Percentiles rank a stretch among this genome's conserved stretches.
Conservation (phyloP, 2,888 invertebrate species). For the Nyleta sp. region DNA sequence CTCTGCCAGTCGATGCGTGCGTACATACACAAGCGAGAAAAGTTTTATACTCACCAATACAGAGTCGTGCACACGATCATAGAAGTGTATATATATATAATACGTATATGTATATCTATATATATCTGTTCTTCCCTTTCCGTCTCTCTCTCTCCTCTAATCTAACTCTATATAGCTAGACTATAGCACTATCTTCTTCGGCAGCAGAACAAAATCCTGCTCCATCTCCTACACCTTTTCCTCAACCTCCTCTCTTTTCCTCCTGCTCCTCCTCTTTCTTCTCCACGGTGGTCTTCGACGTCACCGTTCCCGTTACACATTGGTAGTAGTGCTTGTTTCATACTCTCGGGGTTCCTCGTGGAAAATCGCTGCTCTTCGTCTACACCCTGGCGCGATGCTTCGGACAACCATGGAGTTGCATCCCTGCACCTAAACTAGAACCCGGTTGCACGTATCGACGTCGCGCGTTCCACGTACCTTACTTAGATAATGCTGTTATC, state of each 20-base stretch:
- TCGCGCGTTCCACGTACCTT: too few relatives aligned
- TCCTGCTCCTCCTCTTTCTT: slow-evolving; percentile 67
- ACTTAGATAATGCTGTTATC: too few relatives aligned
- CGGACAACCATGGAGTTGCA: slow-evolving; percentile 71
- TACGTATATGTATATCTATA: too few relatives aligned
- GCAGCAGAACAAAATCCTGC: slow-evolving; percentile 72
- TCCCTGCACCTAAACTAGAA: slow-evolving; percentile 60
- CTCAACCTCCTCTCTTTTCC: slow-evolving; percentile 65
- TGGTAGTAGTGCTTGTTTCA: slow-evolving; percentile 73
- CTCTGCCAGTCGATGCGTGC: slow-evolving; percentile 76
- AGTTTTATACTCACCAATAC: slow-evolving; percentile 81
- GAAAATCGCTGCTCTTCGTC: slow-evolving; percentile 76
- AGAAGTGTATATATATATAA: too few relatives aligned
- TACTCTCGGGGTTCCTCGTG: slow-evolving; percentile 77
- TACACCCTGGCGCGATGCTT: slow-evolving; percentile 73
- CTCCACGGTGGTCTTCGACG: slow-evolving; percentile 60
- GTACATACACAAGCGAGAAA: slow-evolving; percentile 79
- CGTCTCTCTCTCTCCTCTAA: slow-evolving; percentile 72
- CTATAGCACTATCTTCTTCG: slow-evolving; percentile 70
- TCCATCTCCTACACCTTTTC: slow-evolving; percentile 67
- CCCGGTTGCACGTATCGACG: slow-evolving; percentile 44
- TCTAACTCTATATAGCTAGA: slow-evolving; percentile 77
- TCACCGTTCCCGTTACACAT: slow-evolving; percentile 61
- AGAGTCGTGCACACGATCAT: slow-evolving; percentile 8
- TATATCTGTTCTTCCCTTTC: slow-evolving; percentile 39